These are phyloP conservation scores for Sceloporus undulatus DNA, from an alignment of 2,113 vertebrate genomes.

Conservation along the genomic window DNA sequence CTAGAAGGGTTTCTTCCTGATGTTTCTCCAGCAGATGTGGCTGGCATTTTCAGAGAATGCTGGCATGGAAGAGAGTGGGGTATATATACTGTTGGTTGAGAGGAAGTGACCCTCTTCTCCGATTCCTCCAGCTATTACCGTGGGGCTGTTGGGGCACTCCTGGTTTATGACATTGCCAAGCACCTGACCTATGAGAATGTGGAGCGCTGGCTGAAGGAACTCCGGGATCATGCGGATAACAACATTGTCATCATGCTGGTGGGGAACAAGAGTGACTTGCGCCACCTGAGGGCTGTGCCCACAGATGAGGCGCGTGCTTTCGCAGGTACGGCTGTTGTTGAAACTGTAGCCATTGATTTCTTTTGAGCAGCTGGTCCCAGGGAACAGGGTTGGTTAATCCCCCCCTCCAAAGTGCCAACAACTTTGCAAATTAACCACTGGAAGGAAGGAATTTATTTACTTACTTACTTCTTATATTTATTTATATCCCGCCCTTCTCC, in stretches of 20 bases:
- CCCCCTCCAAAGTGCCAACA: not conserved
- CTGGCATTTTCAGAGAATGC: no score
- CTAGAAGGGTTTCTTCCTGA: no score
- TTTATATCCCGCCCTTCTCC: no score
- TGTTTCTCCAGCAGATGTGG: no score
- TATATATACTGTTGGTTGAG: no score
- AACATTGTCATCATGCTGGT: conserved; percentile 98
- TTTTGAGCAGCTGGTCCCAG: not conserved
- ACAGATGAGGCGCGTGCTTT: conserved; percentile 94
- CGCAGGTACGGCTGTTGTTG: conserved; percentile 78
- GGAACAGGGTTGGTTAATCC: not conserved
- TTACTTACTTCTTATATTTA: no score
- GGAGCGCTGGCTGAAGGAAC: conserved; percentile 97
- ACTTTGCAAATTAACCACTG: not conserved
- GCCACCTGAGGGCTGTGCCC: conserved; percentile 93
- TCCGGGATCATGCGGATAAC: conserved; percentile 95
- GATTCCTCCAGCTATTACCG: conserved; percentile 88
- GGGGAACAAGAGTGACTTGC: conserved; percentile 96
- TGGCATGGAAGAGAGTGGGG: no score
- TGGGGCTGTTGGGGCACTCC: conserved; percentile 90
- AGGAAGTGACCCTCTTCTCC: no score
- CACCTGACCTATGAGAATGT: conserved; percentile 96
- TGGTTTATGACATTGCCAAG: conserved; percentile 97
- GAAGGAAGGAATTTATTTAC: not conserved
- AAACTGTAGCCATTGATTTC: accelerated